Evolutionary conservation across 2,113 vertebrate species (phyloP).

Genomic region (Tragelaphus buxtoni): DNA sequence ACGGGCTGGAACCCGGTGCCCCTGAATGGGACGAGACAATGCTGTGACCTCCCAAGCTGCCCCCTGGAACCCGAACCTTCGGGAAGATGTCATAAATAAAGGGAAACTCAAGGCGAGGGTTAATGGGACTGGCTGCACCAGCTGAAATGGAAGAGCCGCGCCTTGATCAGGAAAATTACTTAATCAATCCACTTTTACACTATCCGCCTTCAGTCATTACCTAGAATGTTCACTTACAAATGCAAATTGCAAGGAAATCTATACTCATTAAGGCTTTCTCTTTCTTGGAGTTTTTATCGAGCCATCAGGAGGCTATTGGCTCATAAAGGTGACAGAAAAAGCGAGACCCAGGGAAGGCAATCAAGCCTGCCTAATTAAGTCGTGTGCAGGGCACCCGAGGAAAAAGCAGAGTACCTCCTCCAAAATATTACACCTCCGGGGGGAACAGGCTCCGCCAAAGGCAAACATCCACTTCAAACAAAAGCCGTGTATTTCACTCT

Average conservation of each 20-base stretch:
- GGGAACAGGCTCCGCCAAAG: not conserved
- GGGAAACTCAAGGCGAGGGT: not conserved
- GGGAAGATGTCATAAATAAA: not conserved
- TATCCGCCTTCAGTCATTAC: not conserved
- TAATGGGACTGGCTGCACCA: fast-evolving
- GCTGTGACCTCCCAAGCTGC: not conserved
- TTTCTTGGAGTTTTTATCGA: not conserved
- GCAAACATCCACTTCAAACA: not conserved
- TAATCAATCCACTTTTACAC: not conserved
- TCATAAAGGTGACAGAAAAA: conserved; percentile 27
- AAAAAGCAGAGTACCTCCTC: too few relatives aligned
- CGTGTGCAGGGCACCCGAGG: fast-evolving
- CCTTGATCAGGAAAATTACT: not conserved
- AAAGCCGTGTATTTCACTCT: fast-evolving
- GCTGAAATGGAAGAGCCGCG: fast-evolving
- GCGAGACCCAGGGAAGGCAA: not conserved
- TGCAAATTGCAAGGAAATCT: not conserved
- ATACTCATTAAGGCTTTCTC: not conserved
- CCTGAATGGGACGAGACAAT: fast-evolving
- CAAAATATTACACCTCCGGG: not conserved
- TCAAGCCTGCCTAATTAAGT: conserved; percentile 30
- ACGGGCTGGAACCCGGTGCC: not conserved
- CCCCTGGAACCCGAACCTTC: not conserved
- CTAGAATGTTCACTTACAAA: not conserved
- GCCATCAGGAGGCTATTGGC: not conserved